Evolutionary conservation across 2,888 invertebrate species (phyloP).

Genomic region (Athetis lepigone): DNA sequence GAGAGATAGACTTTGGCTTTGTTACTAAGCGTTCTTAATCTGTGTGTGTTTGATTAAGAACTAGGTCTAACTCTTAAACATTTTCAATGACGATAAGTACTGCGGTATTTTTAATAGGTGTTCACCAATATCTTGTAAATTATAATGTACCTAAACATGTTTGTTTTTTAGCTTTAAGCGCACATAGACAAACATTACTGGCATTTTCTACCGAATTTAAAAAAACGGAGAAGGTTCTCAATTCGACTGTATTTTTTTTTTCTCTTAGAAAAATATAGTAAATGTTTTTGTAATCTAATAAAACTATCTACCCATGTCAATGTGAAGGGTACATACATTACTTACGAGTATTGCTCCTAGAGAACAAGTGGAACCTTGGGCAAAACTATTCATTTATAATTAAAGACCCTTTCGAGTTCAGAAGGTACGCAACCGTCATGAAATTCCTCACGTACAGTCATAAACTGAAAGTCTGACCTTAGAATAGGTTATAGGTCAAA

Average conservation of each 20-base stretch:
- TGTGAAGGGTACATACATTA: background rate
- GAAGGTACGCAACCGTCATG: background rate
- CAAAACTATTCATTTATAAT: constrained; percentile 1
- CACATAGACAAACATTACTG: no score
- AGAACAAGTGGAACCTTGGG: background rate
- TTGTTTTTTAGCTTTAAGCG: no score
- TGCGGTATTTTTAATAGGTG: background rate
- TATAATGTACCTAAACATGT: no score
- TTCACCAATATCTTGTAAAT: no score
- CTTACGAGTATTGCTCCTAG: background rate
- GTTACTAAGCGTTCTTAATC: constrained; percentile 39
- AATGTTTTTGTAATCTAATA: background rate
- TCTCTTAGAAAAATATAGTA: background rate
- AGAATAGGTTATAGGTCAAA: background rate
- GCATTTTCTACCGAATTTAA: no score
- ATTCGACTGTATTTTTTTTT: no score
- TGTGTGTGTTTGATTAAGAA: constrained; percentile 27
- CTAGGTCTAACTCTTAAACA: background rate
- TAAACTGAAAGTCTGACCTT: background rate
- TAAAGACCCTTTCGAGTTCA: background rate
- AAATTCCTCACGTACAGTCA: constrained; percentile 1
- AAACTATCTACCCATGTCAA: background rate
- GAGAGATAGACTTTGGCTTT: constrained; percentile 44
- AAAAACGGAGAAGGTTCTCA: no score
- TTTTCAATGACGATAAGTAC: background rate